Evolutionary conservation across 2,113 vertebrate genomes (phyloP), one percentile per base, ranked within the genome.

Genomic region (Vanacampus margaritifer): DNA sequence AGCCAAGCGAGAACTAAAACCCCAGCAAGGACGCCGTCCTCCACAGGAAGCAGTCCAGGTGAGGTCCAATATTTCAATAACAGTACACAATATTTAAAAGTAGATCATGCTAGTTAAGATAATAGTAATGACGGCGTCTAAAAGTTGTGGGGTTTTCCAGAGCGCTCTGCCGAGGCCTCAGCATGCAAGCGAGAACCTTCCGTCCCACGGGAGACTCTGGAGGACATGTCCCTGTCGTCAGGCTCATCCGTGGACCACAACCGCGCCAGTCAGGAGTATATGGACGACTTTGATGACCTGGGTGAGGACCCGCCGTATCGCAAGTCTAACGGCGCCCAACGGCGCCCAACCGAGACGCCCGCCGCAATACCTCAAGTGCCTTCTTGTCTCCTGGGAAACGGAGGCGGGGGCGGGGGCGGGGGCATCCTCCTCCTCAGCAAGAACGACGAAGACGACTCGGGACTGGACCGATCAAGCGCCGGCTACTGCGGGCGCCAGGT

Each of bases 211-310:
- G 95, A 96, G 79, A 92, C 92, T n/a, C 91, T 94, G 65, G 96
- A 98, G 89, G 95, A 98, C 82, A 97, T 98, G 89, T 98, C 96
- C 11, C 89, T 98, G 84, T 98, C 96, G 4, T 98, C 96, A 59
- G 91, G 91, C 53, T 98, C 96, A 0, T 98, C 96, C 48, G 92
- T 96, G 84, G 96, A 98, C 64, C 92, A 91, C 70, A 95, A 96
- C n/a, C 94, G 96, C 81, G 84, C 92, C 83, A 96, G 95, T 68
- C 95, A 98, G 91, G 97, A 98, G 81, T 96, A 97, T 58, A 95
- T 95, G 68, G 97, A 98, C 54, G 96, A 97, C 79, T 97, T 98
- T n/a, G 93, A 93, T 78, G 88, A 91, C 71, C 79, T 88, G 0
- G 88, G 88, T 88, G 54, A 78, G 69, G 28, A 28, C 17, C 19